A percentile compares a stretch with the other conserved stretches of the same genome.
These are phyloP conservation scores for Netelia melanura DNA, from an alignment of 2,888 invertebrate species.

Conservation along the genomic window DNA sequence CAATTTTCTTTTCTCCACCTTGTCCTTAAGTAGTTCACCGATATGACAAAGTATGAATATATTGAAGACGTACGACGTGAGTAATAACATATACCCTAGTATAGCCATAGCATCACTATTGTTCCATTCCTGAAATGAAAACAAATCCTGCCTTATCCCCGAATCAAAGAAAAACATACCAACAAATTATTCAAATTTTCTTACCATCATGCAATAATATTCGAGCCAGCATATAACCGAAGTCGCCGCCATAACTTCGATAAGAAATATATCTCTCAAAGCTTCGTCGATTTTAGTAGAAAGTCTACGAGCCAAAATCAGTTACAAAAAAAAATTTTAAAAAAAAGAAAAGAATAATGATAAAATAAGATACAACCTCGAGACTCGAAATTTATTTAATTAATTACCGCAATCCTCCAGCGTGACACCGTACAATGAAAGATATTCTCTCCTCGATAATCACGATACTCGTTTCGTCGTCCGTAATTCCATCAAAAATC, in stretches of 20 bases:
- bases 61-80: conserved; percentile 51
- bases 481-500: conserved; percentile 51
- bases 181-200: background rate
- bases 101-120: conserved; percentile 36
- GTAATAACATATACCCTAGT: conserved; percentile 49
- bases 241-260: conserved; percentile 55
- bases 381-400: background rate
- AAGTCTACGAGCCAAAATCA: background rate
- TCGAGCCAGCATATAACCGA: conserved; percentile 57
- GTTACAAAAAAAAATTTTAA: background rate
- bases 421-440: conserved; percentile 64
- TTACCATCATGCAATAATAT: conserved; percentile 64
- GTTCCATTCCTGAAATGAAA: conserved; percentile 51
- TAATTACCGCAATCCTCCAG: conserved; percentile 72
- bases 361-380: background rate
- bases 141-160: background rate
- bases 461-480: background rate
- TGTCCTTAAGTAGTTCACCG: conserved; percentile 76
- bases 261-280: conserved; percentile 50
- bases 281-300: conserved; percentile 35
- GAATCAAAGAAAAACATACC: background rate
- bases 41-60: conserved; percentile 58
- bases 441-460: conserved; percentile 60
- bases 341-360: background rate
- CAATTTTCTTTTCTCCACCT: conserved; percentile 67